Evolutionary conservation across 2,888 invertebrate species (phyloP).

Genomic region (Dolichomitus sp.): DNA sequence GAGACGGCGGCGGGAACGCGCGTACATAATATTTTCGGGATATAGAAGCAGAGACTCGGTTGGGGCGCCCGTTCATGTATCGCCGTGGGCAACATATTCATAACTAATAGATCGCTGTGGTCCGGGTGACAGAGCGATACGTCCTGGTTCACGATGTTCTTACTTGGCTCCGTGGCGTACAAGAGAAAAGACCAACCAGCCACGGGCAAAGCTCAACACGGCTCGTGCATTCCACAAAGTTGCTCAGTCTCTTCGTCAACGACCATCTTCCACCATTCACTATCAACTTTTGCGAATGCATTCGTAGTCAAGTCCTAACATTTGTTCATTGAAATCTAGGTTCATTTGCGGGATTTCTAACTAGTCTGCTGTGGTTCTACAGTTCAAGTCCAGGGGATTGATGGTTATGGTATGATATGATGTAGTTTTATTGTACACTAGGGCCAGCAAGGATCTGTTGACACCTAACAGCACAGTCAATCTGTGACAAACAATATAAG

Average conservation of each 20-base stretch:
- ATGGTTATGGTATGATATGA: too few species aligned
- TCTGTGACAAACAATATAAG: too few species aligned
- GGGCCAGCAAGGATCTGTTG: too few species aligned
- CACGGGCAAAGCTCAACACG: conserved; percentile 73
- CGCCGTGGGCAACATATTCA: conserved; percentile 85
- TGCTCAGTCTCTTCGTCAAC: conserved; percentile 67
- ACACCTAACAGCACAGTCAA: too few species aligned
- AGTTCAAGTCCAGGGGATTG: background rate
- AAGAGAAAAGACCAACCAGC: conserved; percentile 59
- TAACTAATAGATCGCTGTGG: conserved; percentile 85
- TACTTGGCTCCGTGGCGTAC: conserved; percentile 51
- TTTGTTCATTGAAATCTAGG: background rate
- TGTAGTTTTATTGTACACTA: too few species aligned
- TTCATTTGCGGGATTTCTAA: background rate
- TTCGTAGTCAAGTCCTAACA: background rate
- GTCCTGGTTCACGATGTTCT: conserved; percentile 82
- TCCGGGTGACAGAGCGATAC: conserved; percentile 85
- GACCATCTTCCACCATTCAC: conserved; percentile 47
- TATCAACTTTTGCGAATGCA: background rate
- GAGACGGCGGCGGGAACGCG: conserved; percentile 65
- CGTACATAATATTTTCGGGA: conserved; percentile 82
- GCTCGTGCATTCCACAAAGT: conserved; percentile 80
- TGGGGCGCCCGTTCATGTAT: conserved; percentile 80
- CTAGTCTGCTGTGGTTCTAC: background rate
- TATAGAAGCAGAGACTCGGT: conserved; percentile 72